Evolutionary conservation across 2,113 vertebrate species (phyloP).

Genomic region (Lycocorax pyrrhopterus): DNA sequence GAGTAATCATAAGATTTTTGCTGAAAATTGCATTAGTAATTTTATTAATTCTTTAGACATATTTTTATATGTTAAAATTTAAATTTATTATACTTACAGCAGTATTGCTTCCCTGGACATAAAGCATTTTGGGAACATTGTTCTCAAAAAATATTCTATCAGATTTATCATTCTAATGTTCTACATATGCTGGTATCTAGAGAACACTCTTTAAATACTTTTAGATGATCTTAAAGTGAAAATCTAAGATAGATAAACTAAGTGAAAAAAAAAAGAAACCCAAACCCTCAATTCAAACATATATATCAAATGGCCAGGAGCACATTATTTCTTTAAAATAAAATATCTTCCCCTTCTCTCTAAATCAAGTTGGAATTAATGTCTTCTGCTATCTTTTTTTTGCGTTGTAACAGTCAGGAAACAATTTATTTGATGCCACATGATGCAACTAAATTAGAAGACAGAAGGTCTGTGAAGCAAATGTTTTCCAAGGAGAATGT

Average conservation of each 20-base stretch:
- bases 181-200: background rate
- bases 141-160: background rate
- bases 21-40: background rate
- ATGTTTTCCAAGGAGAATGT: constrained; percentile 31
- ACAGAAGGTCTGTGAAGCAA: constrained; percentile 48
- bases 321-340: constrained; percentile 27
- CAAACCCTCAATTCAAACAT: background rate
- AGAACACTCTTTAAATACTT: background rate
- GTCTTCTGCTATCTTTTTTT: constrained; percentile 49
- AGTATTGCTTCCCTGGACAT: background rate
- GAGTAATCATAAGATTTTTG: background rate
- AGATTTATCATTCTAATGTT: background rate
- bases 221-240: background rate
- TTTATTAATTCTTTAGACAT: background rate
- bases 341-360: constrained; percentile 26
- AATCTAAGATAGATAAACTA: background rate
- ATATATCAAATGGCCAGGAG: background rate
- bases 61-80: background rate
- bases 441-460: constrained; percentile 48
- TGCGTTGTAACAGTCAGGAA: constrained; percentile 61
- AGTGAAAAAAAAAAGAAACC: background rate
- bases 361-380: constrained; percentile 49
- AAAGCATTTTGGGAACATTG: background rate
- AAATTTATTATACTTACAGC: background rate
- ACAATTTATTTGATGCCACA: constrained; percentile 57